Conservation (phyloP, 1,140 invertebrate genomes). For the Ephestia elutella region DNA sequence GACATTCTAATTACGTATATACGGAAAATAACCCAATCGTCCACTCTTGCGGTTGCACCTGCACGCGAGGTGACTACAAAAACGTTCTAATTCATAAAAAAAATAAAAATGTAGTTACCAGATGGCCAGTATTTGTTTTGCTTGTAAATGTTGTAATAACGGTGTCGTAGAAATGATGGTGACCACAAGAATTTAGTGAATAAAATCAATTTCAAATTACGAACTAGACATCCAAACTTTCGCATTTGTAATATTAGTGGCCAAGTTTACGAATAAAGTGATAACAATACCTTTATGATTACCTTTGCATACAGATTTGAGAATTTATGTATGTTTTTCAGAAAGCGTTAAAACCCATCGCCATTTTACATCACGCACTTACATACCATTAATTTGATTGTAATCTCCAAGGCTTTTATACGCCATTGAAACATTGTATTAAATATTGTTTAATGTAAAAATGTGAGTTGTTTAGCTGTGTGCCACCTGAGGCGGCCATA, state of each 20-base stretch:
- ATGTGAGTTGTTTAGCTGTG: not conserved
- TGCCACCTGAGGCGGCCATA: not conserved
- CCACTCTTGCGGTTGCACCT: not conserved
- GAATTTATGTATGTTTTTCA: not conserved
- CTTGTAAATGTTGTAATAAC: not conserved
- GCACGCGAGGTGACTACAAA: not conserved
- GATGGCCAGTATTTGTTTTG: not conserved
- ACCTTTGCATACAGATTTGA: too few relatives aligned
- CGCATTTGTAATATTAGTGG: too few relatives aligned
- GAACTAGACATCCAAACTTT: too few relatives aligned
- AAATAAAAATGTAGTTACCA: not conserved
- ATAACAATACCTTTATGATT: too few relatives aligned
- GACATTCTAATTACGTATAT: not conserved
- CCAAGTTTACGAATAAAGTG: too few relatives aligned
- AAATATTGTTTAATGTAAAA: slow-evolving; percentile 3
- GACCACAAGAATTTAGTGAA: not conserved
- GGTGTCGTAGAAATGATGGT: not conserved
- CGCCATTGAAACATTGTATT: not conserved
- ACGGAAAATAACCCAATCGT: not conserved
- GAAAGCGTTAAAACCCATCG: too few relatives aligned
- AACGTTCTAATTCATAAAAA: not conserved
- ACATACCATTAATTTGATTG: not conserved
- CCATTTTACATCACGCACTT: too few relatives aligned
- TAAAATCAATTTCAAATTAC: not conserved
- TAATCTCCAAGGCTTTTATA: not conserved